These are phyloP conservation scores for Lacanobia wlatinum DNA, from an alignment of 2,888 invertebrate species.

Conservation along the genomic window DNA sequence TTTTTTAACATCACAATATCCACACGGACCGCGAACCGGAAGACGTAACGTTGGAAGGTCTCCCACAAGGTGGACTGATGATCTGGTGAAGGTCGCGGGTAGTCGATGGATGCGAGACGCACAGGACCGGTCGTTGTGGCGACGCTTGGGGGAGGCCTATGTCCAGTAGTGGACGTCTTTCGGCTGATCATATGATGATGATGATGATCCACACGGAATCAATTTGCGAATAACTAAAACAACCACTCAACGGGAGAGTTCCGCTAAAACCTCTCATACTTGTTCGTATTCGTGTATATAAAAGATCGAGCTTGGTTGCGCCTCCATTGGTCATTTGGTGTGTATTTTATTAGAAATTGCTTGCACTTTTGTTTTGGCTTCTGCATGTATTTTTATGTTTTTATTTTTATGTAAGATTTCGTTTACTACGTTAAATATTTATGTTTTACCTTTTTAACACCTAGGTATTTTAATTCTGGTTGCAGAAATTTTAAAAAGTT, in stretches of 20 bases:
- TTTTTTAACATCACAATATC: neutral
- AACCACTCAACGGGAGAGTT: neutral
- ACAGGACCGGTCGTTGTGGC: too few relatives aligned
- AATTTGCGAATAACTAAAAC: too few relatives aligned
- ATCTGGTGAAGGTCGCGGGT: too few relatives aligned
- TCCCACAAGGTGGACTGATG: too few relatives aligned
- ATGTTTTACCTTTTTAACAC: neutral
- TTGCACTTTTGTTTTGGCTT: constrained; percentile 59
- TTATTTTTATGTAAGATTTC: neutral
- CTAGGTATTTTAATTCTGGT: neutral
- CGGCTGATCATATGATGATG: too few relatives aligned
- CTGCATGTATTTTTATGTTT: constrained; percentile 55
- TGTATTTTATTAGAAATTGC: constrained; percentile 31
- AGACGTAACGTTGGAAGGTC: too few relatives aligned
- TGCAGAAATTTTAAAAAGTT: neutral
- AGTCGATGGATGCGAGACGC: too few relatives aligned
- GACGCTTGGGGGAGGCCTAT: too few relatives aligned
- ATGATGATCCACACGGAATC: too few relatives aligned
- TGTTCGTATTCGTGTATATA: neutral
- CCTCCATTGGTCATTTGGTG: constrained; percentile 14
- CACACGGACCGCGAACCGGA: too few relatives aligned
- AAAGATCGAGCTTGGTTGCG: constrained; percentile 15
- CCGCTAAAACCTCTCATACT: neutral
- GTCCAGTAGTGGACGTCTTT: too few relatives aligned
- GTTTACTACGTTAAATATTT: neutral